Percentiles rank a stretch among this genome's conserved stretches.
phyloP scores from a whole-genome alignment of 2,888 invertebrate species.

The Coenonympha glycerion region DNA sequence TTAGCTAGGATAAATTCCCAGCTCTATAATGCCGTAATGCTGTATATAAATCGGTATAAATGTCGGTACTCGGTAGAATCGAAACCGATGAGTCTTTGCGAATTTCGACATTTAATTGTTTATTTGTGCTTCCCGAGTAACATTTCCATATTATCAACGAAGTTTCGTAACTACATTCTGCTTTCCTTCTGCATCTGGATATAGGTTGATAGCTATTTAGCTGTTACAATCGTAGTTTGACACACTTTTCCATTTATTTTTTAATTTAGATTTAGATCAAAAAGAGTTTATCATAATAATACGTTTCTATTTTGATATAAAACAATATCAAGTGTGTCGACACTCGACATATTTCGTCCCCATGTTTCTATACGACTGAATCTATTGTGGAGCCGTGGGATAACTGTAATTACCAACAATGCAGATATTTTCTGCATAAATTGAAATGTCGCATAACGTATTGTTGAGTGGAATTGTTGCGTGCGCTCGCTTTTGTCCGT shows the following conservation, averaged over 20 bases:
- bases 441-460: conserved; percentile 51
- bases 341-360: conserved; percentile 20
- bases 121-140: too few relatives aligned
- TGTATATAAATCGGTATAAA: too few relatives aligned
- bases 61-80: too few relatives aligned
- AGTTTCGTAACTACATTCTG: too few relatives aligned
- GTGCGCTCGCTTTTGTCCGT: conserved; percentile 41
- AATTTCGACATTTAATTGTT: too few relatives aligned
- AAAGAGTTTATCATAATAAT: neutral
- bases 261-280: neutral
- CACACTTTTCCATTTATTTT: neutral
- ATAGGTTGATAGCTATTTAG: too few relatives aligned
- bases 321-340: conserved; percentile 29
- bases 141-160: too few relatives aligned
- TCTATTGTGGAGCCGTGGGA: conserved; percentile 39
- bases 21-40: too few relatives aligned
- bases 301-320: conserved; percentile 28
- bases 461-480: conserved; percentile 48
- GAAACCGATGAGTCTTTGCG: too few relatives aligned
- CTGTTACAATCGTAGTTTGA: too few relatives aligned
- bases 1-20: too few relatives aligned
- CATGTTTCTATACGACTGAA: conserved; percentile 32
- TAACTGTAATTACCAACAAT: conserved; percentile 48
- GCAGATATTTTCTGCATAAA: conserved; percentile 50
- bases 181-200: too few relatives aligned